These are phyloP conservation scores for Ophion ventricosus DNA, from an alignment of 2,888 invertebrate species.

Conservation along the genomic window DNA sequence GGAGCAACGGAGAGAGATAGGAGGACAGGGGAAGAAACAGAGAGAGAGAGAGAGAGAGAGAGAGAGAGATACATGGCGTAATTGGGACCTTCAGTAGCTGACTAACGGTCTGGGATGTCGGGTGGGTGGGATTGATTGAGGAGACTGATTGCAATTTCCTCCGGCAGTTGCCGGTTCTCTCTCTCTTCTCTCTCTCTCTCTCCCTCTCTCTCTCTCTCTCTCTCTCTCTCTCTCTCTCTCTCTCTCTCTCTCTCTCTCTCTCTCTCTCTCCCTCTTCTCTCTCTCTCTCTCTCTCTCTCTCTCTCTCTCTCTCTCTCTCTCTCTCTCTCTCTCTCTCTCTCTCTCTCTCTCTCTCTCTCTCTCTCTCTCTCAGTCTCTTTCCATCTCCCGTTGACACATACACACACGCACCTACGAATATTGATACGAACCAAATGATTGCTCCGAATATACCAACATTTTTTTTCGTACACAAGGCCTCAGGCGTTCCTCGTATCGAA, in stretches of 20 bases:
- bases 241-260: not conserved
- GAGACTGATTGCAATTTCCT: conserved; percentile 65
- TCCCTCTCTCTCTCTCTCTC: conserved; percentile 5
- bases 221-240: not conserved
- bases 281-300: conserved; percentile 2
- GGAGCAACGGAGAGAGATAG: conserved; percentile 22
- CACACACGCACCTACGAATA: not conserved
- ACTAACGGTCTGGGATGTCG: conserved; percentile 60
- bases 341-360: conserved; percentile 10
- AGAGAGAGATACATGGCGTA: conserved; percentile 45
- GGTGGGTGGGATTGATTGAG: conserved; percentile 64
- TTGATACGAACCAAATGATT: not conserved
- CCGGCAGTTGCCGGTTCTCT: conserved; percentile 26
- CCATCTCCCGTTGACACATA: not conserved
- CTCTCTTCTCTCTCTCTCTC: conserved; percentile 13
- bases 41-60: conserved; percentile 17
- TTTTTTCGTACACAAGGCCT: not conserved
- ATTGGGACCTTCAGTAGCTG: conserved; percentile 62
- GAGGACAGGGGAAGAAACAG: not conserved
- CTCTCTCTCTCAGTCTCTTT: not conserved
- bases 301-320: not conserved
- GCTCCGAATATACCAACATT: not conserved
- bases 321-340: conserved; percentile 8
- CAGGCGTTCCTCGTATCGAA: not conserved
- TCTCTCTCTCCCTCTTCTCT: conserved; percentile 11